Evolutionary conservation across 92 coral and sea anemone species (phyloP).

Genomic region (Metridium senile): DNA sequence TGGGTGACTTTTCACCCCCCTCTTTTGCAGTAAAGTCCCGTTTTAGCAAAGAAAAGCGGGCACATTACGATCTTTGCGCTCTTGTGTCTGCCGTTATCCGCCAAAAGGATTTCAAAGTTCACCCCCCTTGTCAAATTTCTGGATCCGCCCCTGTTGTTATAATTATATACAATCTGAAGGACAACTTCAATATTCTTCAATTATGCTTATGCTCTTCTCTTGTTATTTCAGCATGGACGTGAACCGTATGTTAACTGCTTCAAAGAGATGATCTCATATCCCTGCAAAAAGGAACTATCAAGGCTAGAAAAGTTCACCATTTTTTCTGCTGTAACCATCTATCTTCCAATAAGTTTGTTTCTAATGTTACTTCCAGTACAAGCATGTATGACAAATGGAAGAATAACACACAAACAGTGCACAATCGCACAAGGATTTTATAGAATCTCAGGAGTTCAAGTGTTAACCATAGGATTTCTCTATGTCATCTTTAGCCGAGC

Average conservation of each 20-base stretch:
- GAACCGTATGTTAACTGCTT: conserved; percentile 15
- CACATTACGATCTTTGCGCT: no score
- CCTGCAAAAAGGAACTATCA: conserved; percentile 15
- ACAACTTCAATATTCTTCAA: no score
- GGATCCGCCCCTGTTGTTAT: no score
- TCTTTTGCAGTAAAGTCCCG: no score
- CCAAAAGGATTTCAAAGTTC: no score
- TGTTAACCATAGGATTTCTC: conserved; percentile 1
- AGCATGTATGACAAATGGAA: neutral
- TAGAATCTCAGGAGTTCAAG: conserved; percentile 20
- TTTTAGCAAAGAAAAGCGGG: no score
- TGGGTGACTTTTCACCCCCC: no score
- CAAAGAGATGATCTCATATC: conserved; percentile 27
- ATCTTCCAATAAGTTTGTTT: conserved; percentile 11
- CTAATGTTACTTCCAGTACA: neutral
- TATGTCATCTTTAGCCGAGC: conserved; percentile 21
- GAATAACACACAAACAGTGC: neutral
- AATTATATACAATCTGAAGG: no score
- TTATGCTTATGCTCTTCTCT: no score
- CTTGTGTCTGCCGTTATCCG: no score
- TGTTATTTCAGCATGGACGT: no score
- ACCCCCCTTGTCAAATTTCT: no score
- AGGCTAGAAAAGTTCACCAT: conserved; percentile 18
- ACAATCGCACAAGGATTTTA: neutral
- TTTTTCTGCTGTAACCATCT: conserved; percentile 10